A percentile compares a stretch with the other conserved stretches of the same genome.
Conservation (phyloP, 2,888 invertebrate genomes). For the Ennomos quercinarius region DNA sequence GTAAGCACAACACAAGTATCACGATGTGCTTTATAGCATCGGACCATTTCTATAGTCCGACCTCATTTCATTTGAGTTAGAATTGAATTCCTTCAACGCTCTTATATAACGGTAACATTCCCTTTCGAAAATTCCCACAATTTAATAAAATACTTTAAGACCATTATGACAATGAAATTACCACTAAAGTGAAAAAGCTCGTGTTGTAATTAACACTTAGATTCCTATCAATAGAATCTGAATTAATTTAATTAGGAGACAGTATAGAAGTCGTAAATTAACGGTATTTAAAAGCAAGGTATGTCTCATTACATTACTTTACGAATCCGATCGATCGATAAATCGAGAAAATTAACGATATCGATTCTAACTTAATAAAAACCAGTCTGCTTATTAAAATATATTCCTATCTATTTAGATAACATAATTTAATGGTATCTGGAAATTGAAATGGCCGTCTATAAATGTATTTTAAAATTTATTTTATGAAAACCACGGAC, state of each 20-base stretch:
- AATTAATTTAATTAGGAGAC: conserved; percentile 27
- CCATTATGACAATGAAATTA: conserved; percentile 26
- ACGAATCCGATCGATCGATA: conserved; percentile 11
- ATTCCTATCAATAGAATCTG: conserved; percentile 18
- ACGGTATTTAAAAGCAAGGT: conserved; percentile 16
- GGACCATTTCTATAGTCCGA: no score
- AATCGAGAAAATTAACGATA: conserved; percentile 16
- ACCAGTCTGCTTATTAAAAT: conserved; percentile 4
- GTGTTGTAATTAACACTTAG: conserved; percentile 28
- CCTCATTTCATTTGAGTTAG: no score
- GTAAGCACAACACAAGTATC: no score
- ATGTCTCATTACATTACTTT: conserved; percentile 11
- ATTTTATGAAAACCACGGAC: no score
- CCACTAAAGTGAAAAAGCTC: conserved; percentile 29
- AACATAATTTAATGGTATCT: no score
- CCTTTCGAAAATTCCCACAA: conserved; percentile 13
- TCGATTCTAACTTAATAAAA: conserved; percentile 10
- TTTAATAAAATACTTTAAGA: conserved; percentile 17
- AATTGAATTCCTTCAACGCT: conserved; percentile 14
- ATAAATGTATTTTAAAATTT: no score
- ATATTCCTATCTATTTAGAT: not conserved
- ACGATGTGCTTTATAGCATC: no score
- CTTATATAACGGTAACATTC: conserved; percentile 5
- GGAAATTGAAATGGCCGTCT: no score
- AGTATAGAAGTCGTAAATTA: conserved; percentile 26